These are phyloP conservation scores for Aspidiotus rigidus DNA, from an alignment of 2,888 invertebrate species.

Conservation along the genomic window DNA sequence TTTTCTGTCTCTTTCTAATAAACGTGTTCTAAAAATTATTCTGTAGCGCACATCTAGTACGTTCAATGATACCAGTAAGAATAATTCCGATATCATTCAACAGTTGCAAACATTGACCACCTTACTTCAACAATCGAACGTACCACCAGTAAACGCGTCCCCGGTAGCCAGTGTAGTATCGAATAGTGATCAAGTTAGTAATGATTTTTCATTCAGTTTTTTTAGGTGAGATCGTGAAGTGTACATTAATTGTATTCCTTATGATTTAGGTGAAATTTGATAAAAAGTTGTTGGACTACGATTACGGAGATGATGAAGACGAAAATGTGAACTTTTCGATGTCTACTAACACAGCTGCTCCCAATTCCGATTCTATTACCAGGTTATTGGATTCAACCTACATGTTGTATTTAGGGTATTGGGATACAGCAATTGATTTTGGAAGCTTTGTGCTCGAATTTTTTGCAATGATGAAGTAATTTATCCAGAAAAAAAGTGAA, in stretches of 20 bases:
- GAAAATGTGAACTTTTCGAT: conserved; percentile 46
- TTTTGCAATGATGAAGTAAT: too few species aligned
- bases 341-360: conserved; percentile 6
- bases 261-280: conserved; percentile 57
- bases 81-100: conserved; percentile 17
- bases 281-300: conserved; percentile 77
- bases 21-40: not conserved
- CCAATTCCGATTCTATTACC: conserved; percentile 16
- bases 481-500: too few species aligned
- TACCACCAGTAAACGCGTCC: conserved; percentile 15
- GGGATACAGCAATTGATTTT: too few species aligned
- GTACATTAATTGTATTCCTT: not conserved
- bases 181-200: conserved; percentile 16
- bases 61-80: conserved; percentile 11
- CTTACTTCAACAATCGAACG: conserved; percentile 22
- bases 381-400: conserved; percentile 17
- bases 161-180: conserved; percentile 10
- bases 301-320: conserved; percentile 89
- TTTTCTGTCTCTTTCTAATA: not conserved
- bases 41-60: not conserved
- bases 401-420: too few species aligned
- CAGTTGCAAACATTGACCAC: conserved; percentile 23
- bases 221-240: not conserved
- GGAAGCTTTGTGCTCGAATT: too few species aligned
- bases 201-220: not conserved